phyloP scores from a whole-genome alignment of 2,113 vertebrate genomes.

The Tupaia chinensis region DNA sequence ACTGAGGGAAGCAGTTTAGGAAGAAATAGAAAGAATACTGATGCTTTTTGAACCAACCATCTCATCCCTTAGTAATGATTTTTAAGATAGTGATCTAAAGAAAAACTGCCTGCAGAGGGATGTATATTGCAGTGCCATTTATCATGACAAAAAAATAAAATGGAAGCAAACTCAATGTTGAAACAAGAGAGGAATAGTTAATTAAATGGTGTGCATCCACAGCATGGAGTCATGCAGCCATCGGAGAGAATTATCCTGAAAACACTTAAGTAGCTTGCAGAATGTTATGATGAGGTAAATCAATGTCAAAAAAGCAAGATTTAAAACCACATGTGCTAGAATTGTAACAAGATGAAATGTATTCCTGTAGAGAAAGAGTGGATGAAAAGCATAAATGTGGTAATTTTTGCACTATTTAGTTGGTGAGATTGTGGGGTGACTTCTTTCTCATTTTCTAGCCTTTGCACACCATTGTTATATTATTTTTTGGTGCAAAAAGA shows the following conservation, averaged over 20 bases:
- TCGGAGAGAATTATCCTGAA: neutral
- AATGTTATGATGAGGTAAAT: neutral
- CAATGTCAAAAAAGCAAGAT: neutral
- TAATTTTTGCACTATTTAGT: neutral
- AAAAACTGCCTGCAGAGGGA: neutral
- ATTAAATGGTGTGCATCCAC: neutral
- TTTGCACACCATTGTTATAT: neutral
- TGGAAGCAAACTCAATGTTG: neutral
- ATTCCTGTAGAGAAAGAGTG: neutral
- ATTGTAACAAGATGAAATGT: neutral
- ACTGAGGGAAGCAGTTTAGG: neutral
- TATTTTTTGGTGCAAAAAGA: neutral
- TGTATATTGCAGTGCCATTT: neutral
- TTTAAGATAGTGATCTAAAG: neutral
- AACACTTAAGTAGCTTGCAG: neutral
- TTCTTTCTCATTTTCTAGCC: neutral
- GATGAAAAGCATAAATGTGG: neutral
- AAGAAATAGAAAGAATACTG: neutral
- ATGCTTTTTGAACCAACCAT: neutral
- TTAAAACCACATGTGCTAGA: neutral
- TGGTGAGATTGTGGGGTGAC: neutral
- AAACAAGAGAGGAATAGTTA: slow-evolving; percentile 5
- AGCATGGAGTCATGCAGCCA: neutral
- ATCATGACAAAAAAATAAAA: neutral
- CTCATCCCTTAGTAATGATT: neutral